These are phyloP conservation scores for Lydus trimaculatus DNA, from an alignment of 2,888 invertebrate genomes.

Conservation along the genomic window DNA sequence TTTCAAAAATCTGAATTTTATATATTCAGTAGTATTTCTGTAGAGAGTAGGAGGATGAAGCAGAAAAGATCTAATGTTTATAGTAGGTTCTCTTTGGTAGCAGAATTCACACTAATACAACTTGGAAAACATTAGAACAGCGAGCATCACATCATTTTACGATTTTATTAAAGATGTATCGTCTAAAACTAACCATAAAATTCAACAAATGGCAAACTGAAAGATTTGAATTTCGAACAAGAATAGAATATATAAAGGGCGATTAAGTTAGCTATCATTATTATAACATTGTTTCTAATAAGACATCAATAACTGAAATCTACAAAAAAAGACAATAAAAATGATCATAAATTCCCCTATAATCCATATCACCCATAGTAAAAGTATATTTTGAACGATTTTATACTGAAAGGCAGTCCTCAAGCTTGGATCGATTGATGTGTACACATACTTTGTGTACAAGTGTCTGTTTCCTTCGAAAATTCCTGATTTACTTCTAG, in stretches of 20 bases:
- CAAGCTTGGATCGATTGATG: neutral
- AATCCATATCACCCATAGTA: neutral
- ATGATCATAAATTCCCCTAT: neutral
- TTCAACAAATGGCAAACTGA: conserved; percentile 6
- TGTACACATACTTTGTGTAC: neutral
- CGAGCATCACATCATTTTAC: conserved; percentile 5
- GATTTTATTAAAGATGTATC: conserved; percentile 3
- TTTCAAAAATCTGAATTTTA: neutral
- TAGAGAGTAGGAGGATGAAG: neutral
- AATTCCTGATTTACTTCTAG: neutral
- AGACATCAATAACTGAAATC: neutral
- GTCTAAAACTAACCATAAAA: conserved; percentile 2
- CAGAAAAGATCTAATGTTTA: neutral
- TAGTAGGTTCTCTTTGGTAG: neutral
- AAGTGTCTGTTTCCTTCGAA: neutral
- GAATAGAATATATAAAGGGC: neutral
- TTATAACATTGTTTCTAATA: conserved; percentile 9
- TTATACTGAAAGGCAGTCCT: neutral
- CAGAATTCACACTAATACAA: neutral
- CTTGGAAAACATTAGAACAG: neutral
- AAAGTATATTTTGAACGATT: neutral
- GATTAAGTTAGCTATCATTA: neutral
- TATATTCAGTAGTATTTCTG: conserved; percentile 2
- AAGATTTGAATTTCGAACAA: neutral
- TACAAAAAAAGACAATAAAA: neutral